phyloP scores from a whole-genome alignment of 1,140 invertebrate species.

The Reticulitermes speratus region DNA sequence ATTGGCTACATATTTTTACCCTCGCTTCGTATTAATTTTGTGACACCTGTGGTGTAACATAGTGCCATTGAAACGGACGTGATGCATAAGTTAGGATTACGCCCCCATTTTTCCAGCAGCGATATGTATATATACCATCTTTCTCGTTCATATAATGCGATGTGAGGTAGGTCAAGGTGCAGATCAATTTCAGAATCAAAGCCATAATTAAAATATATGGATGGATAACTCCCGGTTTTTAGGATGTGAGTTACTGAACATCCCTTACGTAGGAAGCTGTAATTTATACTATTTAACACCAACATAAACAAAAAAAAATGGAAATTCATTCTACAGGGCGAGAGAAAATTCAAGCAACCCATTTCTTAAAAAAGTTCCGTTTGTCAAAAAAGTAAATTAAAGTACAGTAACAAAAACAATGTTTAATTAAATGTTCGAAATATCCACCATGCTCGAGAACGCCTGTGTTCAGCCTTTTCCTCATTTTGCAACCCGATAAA shows the following conservation, averaged over 20 bases:
- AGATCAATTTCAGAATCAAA: not conserved
- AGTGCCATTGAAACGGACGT: not conserved
- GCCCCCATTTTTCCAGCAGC: not conserved
- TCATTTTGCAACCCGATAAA: too few relatives aligned
- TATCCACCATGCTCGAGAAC: too few relatives aligned
- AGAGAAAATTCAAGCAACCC: too few relatives aligned
- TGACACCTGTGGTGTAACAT: not conserved
- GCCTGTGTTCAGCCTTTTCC: too few relatives aligned
- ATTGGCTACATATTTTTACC: not conserved
- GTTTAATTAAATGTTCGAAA: too few relatives aligned
- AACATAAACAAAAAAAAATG: not conserved
- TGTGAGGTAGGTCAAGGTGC: not conserved
- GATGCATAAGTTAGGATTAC: not conserved
- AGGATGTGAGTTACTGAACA: not conserved
- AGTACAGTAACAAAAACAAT: too few relatives aligned
- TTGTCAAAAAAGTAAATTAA: too few relatives aligned
- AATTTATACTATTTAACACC: not conserved
- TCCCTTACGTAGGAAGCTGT: not conserved
- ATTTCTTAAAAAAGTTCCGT: too few relatives aligned
- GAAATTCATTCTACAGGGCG: too few relatives aligned
- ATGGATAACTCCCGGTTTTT: not conserved
- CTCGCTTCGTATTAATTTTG: not conserved
- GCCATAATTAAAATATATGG: constrained; percentile 7
- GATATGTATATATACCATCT: too few relatives aligned
- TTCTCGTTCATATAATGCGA: not conserved